Evolutionary conservation across 2,113 vertebrate genomes (phyloP), one percentile per base, ranked within the genome.

Genomic region (Aix galericulata): DNA sequence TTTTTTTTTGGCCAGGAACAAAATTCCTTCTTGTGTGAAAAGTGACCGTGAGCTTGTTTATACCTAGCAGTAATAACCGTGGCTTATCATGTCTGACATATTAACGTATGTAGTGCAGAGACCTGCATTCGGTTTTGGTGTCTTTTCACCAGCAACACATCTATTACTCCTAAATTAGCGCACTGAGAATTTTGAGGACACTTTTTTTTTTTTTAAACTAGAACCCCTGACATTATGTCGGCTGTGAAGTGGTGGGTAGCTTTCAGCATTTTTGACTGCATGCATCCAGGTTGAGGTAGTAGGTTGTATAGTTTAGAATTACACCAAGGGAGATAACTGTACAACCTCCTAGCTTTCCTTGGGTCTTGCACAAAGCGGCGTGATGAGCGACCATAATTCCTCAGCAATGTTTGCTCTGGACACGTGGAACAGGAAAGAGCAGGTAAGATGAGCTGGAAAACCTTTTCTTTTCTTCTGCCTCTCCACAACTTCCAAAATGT

Each of bases 301-400:
- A 99, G 99, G 99, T 99, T 99, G 99, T 99, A 99, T 99, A 99
- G 99, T 99, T 99, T 98, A 99, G 99, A 99, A 98, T 99, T 98
- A 99, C 98, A 99, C 98, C 98, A 98, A 98, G 98, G 99, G 98
- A 99, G 99, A 99, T 99, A 99, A 99, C 99, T 99, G 98, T 99
- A 99, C 99, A 99, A 98, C 99, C 99, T 99, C 99, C 99, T 99
- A 99, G 99, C 99, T 99, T 99, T 99, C 98, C 99, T 98, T 99
- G 99, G 98, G 99, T 98, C 98, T 98, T 96, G 98, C 97, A 97
- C 97, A 98, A 94, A 88, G 83, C 98, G 96, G 95, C 97, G 96
- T 75, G 91, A 90, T 71, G 27, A 97, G 96, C 92, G 60, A 94
- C 88, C 89, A 68, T 26, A 96, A 97, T 95, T 91, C 95, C 95